These are phyloP conservation scores for Polymixis lichenea DNA, from an alignment of 2,888 invertebrate genomes.

Conservation along the genomic window DNA sequence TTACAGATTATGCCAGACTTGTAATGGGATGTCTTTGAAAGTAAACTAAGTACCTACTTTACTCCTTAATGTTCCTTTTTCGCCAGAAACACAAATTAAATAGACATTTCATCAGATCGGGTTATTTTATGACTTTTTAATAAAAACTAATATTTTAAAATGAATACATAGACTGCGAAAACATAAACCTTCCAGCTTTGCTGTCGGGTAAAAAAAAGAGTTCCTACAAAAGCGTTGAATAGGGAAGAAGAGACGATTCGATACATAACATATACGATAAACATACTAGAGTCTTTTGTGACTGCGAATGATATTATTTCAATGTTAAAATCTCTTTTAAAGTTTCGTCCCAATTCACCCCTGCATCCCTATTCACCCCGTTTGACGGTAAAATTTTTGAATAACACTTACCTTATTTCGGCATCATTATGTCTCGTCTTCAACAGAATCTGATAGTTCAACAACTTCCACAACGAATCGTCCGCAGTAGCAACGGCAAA, in stretches of 20 bases:
- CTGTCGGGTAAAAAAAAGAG: too few species aligned
- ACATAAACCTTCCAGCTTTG: too few species aligned
- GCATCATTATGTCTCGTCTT: constrained; percentile 95
- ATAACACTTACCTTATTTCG: constrained; percentile 90
- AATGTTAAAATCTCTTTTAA: too few species aligned
- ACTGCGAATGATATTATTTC: too few species aligned
- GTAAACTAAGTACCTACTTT: not conserved
- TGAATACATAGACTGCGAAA: not conserved
- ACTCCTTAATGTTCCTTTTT: not conserved
- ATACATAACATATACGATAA: too few species aligned
- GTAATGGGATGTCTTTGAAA: not conserved
- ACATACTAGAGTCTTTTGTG: too few species aligned
- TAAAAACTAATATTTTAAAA: not conserved
- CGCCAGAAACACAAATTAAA: not conserved
- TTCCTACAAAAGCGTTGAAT: too few species aligned
- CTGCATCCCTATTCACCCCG: too few species aligned
- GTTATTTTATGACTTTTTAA: not conserved
- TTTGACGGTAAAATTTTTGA: not conserved
- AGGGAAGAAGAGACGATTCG: too few species aligned
- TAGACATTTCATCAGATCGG: not conserved
- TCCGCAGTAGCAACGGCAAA: constrained; percentile 95
- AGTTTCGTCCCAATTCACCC: too few species aligned
- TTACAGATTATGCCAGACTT: not conserved
- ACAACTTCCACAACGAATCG: constrained; percentile 96
- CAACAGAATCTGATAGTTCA: constrained; percentile 97